Base-by-base conservation (phyloP, 2,888 invertebrate species). In the Sipha maydis region DNA sequence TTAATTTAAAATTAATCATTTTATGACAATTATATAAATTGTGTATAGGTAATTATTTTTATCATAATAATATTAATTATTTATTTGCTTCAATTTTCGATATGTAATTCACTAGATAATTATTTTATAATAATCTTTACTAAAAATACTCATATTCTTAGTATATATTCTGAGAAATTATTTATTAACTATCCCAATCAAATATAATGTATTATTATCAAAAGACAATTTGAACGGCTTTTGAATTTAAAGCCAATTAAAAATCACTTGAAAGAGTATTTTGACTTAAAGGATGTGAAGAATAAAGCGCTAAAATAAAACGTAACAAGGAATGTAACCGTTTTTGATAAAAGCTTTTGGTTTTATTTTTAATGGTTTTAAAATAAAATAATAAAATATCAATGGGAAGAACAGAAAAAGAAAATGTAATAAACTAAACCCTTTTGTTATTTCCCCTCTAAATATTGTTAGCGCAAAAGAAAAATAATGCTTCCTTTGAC, bases 201-300 rank as follows among this genome's bases (percentile, higher is more conserved):
- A 28, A 28, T 31, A 69, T 25, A 67, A 4, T 17, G 54, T 76
- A 25, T 34, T 76, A 28, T 76, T 38, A 38, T 28, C 38, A 75
- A n/a, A 38, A n/a, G 75, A 56, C 19, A 67, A 75, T 76, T 76
- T 31, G 25, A 48, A 25, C 3, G 73, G 19, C 75, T 76, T 84
- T 73, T 84, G 61, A 56, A 75, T 84, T 73, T 25, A 38, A 75
- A 84, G 38, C 84, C 84, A 75, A 75, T 75, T 83, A 75, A 84
- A 84, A 84, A 75, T 76, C 14, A 38, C 19, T 56, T 9, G 17
- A 84, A 84, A 56, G 21, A 34, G 14, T 48, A 9, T 28, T 69
- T 71, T 69, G 54, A 73, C 25, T 31, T 54, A 31, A 25, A 54
- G 21, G 48, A 54, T n/a, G 56, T 41, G 1, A 54, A 25, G 56